These are phyloP conservation scores for Dicrurus megarhynchus DNA, from an alignment of 2,113 vertebrate species.

Conservation along the genomic window DNA sequence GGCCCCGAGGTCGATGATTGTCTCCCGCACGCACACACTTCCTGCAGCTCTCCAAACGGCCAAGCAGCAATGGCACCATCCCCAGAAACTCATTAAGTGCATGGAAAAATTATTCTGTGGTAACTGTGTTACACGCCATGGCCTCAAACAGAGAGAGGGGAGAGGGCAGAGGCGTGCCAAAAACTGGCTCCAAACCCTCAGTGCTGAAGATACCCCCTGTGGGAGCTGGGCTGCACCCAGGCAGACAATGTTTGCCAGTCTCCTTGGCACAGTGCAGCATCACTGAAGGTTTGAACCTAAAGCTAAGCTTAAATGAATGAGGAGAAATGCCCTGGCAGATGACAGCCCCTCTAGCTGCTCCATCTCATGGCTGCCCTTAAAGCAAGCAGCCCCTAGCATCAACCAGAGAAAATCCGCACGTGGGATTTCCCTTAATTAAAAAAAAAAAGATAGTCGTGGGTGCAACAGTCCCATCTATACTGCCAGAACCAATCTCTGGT, in stretches of 20 bases:
- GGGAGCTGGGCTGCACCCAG: neutral
- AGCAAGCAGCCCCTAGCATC: neutral
- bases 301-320: neutral
- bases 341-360: neutral
- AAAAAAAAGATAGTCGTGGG: neutral
- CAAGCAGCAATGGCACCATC: fast-evolving
- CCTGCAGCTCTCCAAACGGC: neutral
- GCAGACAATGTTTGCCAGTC: neutral
- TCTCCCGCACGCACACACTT: fast-evolving
- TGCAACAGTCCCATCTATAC: neutral
- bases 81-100: neutral
- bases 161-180: neutral
- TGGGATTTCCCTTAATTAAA: neutral
- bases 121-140: fast-evolving
- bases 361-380: neutral
- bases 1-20: no score
- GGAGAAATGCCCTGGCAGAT: neutral
- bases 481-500: neutral
- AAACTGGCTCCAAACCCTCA: neutral
- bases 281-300: neutral
- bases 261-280: neutral
- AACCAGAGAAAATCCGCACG: fast-evolving
- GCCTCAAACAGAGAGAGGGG: neutral
- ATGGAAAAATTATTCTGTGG: neutral
- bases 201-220: fast-evolving